Evolutionary conservation across 1,140 invertebrate genomes (phyloP).

Genomic region (Spodoptera litura): DNA sequence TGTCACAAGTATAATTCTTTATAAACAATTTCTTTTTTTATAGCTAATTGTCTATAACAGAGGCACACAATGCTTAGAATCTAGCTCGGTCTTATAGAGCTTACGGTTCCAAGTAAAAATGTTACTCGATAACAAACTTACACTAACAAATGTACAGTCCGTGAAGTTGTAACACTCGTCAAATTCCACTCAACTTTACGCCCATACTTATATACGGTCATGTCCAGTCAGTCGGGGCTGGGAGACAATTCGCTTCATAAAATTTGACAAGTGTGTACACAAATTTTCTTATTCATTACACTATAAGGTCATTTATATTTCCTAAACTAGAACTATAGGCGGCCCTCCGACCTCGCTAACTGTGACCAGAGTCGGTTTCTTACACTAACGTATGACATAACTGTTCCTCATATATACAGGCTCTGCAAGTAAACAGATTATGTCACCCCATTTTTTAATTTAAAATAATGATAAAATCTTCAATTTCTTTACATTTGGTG

Average conservation of each 20-base stretch:
- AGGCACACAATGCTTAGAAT: constrained; percentile 82
- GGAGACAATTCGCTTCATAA: neutral
- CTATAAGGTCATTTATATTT: constrained; percentile 52
- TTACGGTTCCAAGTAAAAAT: constrained; percentile 60
- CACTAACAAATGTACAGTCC: constrained; percentile 58
- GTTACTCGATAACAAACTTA: constrained; percentile 56
- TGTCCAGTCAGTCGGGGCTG: neutral
- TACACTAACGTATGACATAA: constrained; percentile 58
- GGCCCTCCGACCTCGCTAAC: constrained; percentile 74
- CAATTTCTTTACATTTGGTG: constrained; percentile 32
- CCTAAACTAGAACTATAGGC: constrained; percentile 80
- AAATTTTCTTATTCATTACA: constrained; percentile 24
- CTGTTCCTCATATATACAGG: constrained; percentile 35
- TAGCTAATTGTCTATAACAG: constrained; percentile 76
- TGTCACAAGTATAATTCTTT: constrained; percentile 41
- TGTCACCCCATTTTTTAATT: constrained; percentile 44
- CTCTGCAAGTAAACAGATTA: constrained; percentile 30
- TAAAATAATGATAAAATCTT: constrained; percentile 37
- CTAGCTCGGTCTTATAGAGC: constrained; percentile 62
- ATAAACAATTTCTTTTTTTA: constrained; percentile 55
- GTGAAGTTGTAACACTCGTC: constrained; percentile 48
- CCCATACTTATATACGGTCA: neutral
- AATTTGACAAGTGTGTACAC: constrained; percentile 41
- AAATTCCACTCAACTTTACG: constrained; percentile 41
- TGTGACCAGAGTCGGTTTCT: constrained; percentile 75